Evolutionary conservation across 2,888 invertebrate species (phyloP), one percentile per base, ranked within the genome.

Genomic region (Andricus quercusramuli): DNA sequence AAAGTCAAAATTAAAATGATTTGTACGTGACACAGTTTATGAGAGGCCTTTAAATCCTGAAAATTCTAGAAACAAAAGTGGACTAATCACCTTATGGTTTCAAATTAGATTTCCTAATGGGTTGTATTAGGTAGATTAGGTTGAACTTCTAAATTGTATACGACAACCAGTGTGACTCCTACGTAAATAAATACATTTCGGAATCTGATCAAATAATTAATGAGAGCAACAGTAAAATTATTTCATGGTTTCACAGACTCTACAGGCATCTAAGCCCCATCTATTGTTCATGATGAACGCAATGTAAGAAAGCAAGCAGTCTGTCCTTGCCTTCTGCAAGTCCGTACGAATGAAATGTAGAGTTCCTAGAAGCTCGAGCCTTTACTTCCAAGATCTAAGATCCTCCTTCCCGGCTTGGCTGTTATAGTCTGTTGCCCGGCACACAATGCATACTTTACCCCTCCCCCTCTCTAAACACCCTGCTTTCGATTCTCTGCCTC

Each of bases 391-490:
- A 62, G 22, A 62, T 22, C 62, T 25, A 66, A 66, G 66, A n/a
- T 20, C n/a, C 32, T 66, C 20, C 32, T 65, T 20, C 17, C 13
- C 9, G 22, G 22, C n/a, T 37, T 20, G 9, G 17, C 25, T 65
- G 25, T 15, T 2, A 11, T 51, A 25, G 65, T 32, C 32, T 82
- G 80, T n/a, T 78, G 74, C 80, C 64, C 51, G 66, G 22, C 64
- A 25, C 78, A 78, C 78, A 67, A 59, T 78, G 56, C 77, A 59
- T 79, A 80, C 80, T 78, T 78, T 77, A 25, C 15, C 47, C 76
- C 41, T 64, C 70, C 66, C 51, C 64, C 68, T 22, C 37, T 17
- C 2, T 15, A 17, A 64, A 20, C 65, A 20, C 65, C 20, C 11
- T n/a, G 20, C 41, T 66, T 47, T 81, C 59, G 13, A 29, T 62